Conservation (phyloP, 2,888 invertebrate genomes). For the Onthophagus sagittarius region DNA sequence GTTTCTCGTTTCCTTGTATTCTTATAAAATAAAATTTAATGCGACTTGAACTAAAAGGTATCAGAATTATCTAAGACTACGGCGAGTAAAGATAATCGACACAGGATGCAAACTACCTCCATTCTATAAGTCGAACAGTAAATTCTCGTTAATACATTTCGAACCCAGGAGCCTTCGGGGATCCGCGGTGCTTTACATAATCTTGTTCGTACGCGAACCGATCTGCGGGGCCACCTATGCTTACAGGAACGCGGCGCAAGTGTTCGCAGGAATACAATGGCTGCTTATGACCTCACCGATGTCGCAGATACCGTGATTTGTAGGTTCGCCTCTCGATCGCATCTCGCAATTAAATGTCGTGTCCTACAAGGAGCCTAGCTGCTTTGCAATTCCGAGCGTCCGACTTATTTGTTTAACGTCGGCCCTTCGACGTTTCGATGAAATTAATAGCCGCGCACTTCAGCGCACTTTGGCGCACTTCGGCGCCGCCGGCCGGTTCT, state of each 20-base stretch:
- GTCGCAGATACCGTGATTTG: slow-evolving; percentile 41
- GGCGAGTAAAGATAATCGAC: neutral
- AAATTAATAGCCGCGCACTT: neutral
- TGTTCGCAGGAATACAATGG: slow-evolving; percentile 28
- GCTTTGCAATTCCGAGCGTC: slow-evolving; percentile 27
- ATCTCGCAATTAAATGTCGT: slow-evolving; percentile 43
- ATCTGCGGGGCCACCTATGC: neutral
- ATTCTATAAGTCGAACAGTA: neutral
- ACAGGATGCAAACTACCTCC: neutral
- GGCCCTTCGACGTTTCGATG: neutral
- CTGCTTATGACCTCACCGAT: slow-evolving; percentile 35
- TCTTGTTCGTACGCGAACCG: neutral
- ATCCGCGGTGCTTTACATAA: neutral
- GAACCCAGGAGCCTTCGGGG: neutral
- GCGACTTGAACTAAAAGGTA: neutral
- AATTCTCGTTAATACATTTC: neutral
- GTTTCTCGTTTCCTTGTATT: neutral
- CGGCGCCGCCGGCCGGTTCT: neutral
- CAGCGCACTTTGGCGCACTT: too few species aligned
- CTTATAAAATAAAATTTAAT: neutral
- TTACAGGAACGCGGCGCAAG: neutral
- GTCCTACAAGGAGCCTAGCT: slow-evolving; percentile 35
- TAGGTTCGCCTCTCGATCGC: slow-evolving; percentile 42
- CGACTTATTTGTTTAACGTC: slow-evolving; percentile 22
- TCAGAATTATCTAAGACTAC: neutral